Evolutionary conservation across 2,113 vertebrate species (phyloP), one percentile per base, ranked within the genome.

Genomic region (Brachyistius frenatus): DNA sequence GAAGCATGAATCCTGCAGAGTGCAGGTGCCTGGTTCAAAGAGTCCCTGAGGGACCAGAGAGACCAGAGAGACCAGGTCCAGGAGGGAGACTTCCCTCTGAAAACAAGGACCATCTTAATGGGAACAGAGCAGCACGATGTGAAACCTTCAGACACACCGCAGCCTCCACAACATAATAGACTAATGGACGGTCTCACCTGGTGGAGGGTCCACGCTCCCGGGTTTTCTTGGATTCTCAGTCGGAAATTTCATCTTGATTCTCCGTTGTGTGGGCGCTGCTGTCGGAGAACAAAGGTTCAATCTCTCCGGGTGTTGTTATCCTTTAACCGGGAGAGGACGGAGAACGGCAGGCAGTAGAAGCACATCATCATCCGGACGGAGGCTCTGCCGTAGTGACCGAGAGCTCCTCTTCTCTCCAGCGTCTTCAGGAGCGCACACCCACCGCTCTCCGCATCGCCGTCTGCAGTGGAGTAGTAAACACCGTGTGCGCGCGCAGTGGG

Each of bases 171-270:
- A 16, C 6, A 47, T 3, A 11, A 31, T 1, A 49, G 3, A 50
- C 5, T 35, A 5, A 64, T 5, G 44, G 37, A 95, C 94, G 90
- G 14, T 76, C 83, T 76, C 53, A 99, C 98, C 98, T 97, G 97
- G 95, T 94, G 97, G 93, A 66, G 97, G 96, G 93, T 96, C 96
- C 95, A 94, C 95, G 94, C 92, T 97, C 93, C 97, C 96, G 86
- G 96, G 97, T 93, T 99, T 99, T 86, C 97, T 96, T 93, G 97
- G 97, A 81, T 95, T 97, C 91, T 99, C 98, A 66, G 96, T 96
- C 87, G 98, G 98, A 95, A 98, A 99, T 98, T 99, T 99, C 98
- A 99, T 99, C 87, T 95, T 96, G 96, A 84, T 91, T 93, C 90
- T 91, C 90, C 90, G 90, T 90, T 23, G 14, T 52, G 3, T 46